Conservation (phyloP, 2,797 vertebrate genomes). For the Calcarius lapponicus region DNA sequence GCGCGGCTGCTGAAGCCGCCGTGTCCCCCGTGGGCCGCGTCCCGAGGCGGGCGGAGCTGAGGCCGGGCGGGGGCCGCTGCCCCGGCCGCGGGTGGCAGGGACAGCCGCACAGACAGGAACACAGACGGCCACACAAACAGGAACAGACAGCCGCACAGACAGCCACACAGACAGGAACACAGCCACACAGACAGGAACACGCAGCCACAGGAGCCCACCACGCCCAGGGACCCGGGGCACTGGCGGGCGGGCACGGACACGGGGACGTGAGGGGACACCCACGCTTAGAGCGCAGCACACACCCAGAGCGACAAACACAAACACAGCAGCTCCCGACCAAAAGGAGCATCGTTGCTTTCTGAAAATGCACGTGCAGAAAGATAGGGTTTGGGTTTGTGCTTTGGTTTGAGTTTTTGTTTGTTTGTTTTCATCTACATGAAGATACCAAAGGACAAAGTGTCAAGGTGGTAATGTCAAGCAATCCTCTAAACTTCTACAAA, state of each 20-base stretch:
- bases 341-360: neutral
- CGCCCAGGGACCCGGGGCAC: rapidly evolving
- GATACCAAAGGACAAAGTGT: neutral
- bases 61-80: neutral
- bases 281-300: rapidly evolving
- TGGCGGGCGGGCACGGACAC: too few relatives aligned
- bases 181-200: neutral
- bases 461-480: neutral
- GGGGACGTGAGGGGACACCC: neutral
- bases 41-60: neutral
- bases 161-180: neutral
- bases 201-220: neutral
- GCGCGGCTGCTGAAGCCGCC: neutral
- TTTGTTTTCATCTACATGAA: rapidly evolving
- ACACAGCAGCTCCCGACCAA: rapidly evolving
- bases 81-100: neutral
- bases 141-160: neutral
- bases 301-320: neutral
- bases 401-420: neutral
- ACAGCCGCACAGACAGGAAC: neutral
- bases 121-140: neutral
- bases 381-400: neutral
- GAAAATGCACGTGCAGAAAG: neutral
- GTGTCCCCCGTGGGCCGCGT: neutral
- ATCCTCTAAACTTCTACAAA: neutral